Conservation (phyloP, 2,113 vertebrate species). For the Isichthys henryi region DNA sequence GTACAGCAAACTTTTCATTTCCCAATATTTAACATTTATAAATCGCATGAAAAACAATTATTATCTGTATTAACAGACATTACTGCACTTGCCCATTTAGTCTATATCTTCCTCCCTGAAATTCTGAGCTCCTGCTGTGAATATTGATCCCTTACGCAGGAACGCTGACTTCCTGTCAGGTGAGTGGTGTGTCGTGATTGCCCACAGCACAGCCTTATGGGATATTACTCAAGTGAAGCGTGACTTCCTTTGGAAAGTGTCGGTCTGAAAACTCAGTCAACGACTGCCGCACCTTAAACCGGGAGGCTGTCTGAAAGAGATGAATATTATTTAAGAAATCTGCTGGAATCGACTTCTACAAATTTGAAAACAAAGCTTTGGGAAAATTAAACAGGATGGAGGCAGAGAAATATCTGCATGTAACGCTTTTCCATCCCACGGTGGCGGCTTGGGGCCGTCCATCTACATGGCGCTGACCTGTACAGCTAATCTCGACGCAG, state of each 20-base stretch:
- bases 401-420: neutral
- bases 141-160: conserved; percentile 19
- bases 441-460: neutral
- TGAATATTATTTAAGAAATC: neutral
- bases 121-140: neutral
- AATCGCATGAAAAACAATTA: neutral
- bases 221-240: conserved; percentile 27
- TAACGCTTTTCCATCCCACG: neutral
- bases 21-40: neutral
- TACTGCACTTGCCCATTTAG: neutral
- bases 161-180: conserved; percentile 14
- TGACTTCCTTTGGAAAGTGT: conserved; percentile 23
- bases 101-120: neutral
- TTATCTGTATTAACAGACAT: neutral
- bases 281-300: neutral
- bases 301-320: neutral
- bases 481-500: neutral
- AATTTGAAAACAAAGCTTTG: neutral
- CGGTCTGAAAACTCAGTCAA: neutral
- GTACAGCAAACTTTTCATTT: neutral
- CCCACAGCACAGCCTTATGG: conserved; percentile 10
- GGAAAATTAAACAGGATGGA: neutral
- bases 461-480: neutral
- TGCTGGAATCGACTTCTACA: neutral
- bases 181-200: conserved; percentile 10